A percentile compares a stretch with the other conserved stretches of the same genome.
phyloP scores from a whole-genome alignment of 2,113 vertebrate genomes.

The Chloroceryle aenea region DNA sequence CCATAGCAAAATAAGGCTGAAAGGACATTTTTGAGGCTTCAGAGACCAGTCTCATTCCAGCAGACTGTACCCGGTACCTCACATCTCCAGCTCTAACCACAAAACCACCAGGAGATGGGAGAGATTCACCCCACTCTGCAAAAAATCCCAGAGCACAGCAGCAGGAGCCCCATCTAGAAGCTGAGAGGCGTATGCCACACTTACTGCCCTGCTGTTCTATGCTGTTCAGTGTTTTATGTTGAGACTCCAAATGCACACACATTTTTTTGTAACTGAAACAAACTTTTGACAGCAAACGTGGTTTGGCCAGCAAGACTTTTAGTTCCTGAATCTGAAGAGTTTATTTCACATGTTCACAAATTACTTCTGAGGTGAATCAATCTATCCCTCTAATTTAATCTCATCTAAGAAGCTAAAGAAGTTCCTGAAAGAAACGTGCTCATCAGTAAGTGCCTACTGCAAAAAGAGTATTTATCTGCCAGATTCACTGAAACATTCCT shows the following conservation, averaged over 20 bases:
- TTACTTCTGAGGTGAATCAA: background rate
- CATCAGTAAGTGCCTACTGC: background rate
- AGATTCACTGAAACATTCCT: background rate
- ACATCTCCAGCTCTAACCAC: background rate
- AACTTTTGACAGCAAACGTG: background rate
- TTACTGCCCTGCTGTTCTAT: background rate
- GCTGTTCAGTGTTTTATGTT: background rate
- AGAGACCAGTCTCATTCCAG: background rate
- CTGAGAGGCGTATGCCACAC: accelerated
- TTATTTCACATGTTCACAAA: background rate
- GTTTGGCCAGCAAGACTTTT: background rate
- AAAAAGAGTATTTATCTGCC: background rate
- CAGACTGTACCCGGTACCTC: background rate
- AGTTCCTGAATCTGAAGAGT: background rate
- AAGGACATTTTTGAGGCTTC: background rate
- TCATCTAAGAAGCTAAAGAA: background rate
- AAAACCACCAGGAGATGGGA: background rate
- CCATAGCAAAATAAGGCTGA: background rate
- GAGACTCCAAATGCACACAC: background rate
- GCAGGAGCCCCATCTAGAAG: accelerated
- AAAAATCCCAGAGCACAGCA: accelerated
- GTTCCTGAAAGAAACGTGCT: background rate
- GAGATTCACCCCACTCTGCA: background rate
- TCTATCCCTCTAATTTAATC: background rate
- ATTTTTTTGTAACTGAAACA: background rate